A percentile compares a stretch with the other conserved stretches of the same genome.
These are phyloP conservation scores for Ormyrus thymus DNA, from an alignment of 2,888 invertebrate species.

Conservation along the genomic window DNA sequence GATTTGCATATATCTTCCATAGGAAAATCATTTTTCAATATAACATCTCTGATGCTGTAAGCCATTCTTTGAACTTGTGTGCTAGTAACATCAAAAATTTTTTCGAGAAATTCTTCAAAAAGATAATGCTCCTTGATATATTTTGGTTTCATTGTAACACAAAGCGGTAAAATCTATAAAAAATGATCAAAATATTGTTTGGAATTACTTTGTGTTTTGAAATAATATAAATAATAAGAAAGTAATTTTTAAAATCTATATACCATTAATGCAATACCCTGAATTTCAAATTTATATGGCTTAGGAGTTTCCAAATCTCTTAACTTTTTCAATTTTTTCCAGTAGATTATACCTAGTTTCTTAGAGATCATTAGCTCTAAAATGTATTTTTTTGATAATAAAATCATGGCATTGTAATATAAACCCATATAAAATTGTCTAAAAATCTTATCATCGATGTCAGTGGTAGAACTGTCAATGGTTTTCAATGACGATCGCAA, in stretches of 20 bases:
- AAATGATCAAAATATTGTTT: conserved; percentile 16
- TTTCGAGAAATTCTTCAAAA: conserved; percentile 79
- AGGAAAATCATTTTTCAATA: conserved; percentile 71
- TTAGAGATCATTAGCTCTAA: conserved; percentile 72
- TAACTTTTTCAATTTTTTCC: conserved; percentile 68
- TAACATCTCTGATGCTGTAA: conserved; percentile 78
- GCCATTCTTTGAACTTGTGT: conserved; percentile 80
- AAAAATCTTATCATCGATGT: conserved; percentile 61
- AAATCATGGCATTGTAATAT: conserved; percentile 67
- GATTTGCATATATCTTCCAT: conserved; percentile 73
- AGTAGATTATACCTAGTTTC: conserved; percentile 71
- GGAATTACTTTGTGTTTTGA: neutral
- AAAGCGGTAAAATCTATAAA: conserved; percentile 79
- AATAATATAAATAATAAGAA: neutral
- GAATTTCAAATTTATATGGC: conserved; percentile 68
- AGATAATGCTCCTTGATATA: conserved; percentile 74
- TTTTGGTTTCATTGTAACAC: conserved; percentile 73
- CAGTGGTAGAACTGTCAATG: conserved; percentile 33
- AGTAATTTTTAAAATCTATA: conserved; percentile 29
- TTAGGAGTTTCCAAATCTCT: conserved; percentile 59
- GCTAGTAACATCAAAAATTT: conserved; percentile 80
- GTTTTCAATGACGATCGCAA: conserved; percentile 63
- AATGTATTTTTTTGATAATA: conserved; percentile 70
- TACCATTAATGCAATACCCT: conserved; percentile 69
- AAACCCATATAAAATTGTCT: conserved; percentile 72